Evolutionary conservation across 2,113 vertebrate genomes (phyloP).

Genomic region (Laticauda colubrina): DNA sequence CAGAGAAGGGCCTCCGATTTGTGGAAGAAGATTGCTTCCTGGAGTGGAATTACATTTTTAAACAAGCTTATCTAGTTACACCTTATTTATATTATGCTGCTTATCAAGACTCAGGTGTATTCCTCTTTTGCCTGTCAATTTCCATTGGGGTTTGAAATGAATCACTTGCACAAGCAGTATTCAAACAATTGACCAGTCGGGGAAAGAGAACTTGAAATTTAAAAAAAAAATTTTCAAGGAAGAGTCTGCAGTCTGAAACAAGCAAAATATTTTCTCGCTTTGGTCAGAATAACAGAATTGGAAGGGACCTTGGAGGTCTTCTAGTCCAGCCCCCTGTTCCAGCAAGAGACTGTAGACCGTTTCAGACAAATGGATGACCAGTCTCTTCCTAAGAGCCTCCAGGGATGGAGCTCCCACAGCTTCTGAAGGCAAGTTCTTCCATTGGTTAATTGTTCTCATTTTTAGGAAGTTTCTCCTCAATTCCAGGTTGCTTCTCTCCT

Average conservation of each 20-base stretch:
- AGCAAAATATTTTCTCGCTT: constrained; percentile 20
- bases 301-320: background rate
- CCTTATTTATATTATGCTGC: constrained; percentile 43
- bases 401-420: no score
- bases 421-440: no score
- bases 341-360: background rate
- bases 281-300: background rate
- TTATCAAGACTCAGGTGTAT: constrained; percentile 10
- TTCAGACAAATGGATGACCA: background rate
- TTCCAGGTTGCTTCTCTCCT: no score
- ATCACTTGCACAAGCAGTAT: background rate
- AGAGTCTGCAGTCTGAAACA: background rate
- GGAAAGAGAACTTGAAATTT: background rate
- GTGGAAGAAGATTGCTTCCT: background rate
- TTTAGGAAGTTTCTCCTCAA: no score
- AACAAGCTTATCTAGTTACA: constrained; percentile 38
- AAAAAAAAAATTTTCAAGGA: background rate
- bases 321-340: no score
- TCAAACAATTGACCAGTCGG: constrained; percentile 31
- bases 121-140: background rate
- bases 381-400: background rate
- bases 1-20: constrained; percentile 15
- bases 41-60: constrained; percentile 40
- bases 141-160: constrained; percentile 4
- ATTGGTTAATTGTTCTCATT: no score